A percentile compares a stretch with the other conserved stretches of the same genome.
These are phyloP conservation scores for Chrysolina oricalcia DNA, from an alignment of 2,888 invertebrate genomes.

Conservation along the genomic window DNA sequence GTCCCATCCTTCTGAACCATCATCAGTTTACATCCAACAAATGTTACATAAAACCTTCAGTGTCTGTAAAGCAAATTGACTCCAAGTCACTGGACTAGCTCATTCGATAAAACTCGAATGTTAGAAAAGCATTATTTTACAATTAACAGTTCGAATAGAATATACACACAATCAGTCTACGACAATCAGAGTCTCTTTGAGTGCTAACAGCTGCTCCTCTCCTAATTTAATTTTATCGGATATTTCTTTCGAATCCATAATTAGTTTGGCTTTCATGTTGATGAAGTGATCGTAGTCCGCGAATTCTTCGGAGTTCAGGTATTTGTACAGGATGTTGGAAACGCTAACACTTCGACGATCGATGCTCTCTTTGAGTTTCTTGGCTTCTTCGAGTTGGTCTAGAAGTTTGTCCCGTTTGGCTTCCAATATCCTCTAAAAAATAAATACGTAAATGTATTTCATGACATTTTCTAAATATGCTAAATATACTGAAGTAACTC, in stretches of 20 bases:
- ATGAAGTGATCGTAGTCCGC: constrained; percentile 89
- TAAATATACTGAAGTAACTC: too few relatives aligned
- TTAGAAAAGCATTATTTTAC: constrained; percentile 48
- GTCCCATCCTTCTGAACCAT: background rate
- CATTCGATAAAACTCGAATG: constrained; percentile 68
- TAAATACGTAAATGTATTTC: background rate
- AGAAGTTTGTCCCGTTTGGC: constrained; percentile 84
- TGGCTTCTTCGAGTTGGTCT: constrained; percentile 88
- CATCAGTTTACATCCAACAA: constrained; percentile 8
- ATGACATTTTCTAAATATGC: too few relatives aligned
- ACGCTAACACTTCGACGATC: constrained; percentile 84
- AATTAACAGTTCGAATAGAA: constrained; percentile 49
- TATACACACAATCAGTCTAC: constrained; percentile 64
- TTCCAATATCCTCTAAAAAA: constrained; percentile 78
- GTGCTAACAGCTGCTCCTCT: constrained; percentile 84
- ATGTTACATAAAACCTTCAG: background rate
- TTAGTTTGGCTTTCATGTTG: constrained; percentile 89
- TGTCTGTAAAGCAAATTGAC: constrained; percentile 3
- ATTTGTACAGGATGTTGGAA: constrained; percentile 80
- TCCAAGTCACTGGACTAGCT: constrained; percentile 67
- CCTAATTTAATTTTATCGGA: constrained; percentile 88
- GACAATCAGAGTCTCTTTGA: constrained; percentile 76
- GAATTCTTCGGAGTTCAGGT: constrained; percentile 82
- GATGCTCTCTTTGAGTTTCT: constrained; percentile 85
- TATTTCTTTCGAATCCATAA: constrained; percentile 87